These are phyloP conservation scores for Pseudobourletiella spinata DNA, from an alignment of 1,140 invertebrate genomes.

Conservation along the genomic window DNA sequence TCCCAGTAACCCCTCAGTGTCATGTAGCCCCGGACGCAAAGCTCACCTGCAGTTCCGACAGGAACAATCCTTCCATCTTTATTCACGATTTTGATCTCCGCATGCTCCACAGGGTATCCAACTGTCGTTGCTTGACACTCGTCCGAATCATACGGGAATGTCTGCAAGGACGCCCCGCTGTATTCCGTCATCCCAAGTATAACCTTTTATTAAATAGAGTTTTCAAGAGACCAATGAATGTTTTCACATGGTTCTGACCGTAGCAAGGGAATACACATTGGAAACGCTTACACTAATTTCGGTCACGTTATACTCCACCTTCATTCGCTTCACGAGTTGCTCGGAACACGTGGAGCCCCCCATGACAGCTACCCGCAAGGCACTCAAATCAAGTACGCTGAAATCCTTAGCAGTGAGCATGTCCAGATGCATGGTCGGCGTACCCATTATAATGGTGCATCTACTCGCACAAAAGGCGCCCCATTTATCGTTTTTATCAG, in stretches of 20 bases:
- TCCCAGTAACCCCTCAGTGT: conserved; percentile 54
- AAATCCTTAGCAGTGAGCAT: conserved; percentile 49
- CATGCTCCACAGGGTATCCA: conserved; percentile 28
- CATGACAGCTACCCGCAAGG: conserved; percentile 37
- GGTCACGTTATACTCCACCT: conserved; percentile 23
- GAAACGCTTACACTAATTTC: conserved; percentile 46
- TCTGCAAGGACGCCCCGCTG: too few relatives aligned
- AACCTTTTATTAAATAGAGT: too few relatives aligned
- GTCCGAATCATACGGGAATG: conserved; percentile 27
- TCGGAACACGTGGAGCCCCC: conserved; percentile 26
- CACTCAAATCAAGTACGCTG: conserved; percentile 41
- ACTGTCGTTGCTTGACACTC: conserved; percentile 13
- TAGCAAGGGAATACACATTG: not conserved
- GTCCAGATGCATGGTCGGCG: conserved; percentile 95
- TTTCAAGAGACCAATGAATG: too few relatives aligned
- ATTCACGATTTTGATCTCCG: conserved; percentile 32
- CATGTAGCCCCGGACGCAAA: conserved; percentile 50
- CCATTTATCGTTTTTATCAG: too few relatives aligned
- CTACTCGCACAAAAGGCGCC: too few relatives aligned
- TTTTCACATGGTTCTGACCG: not conserved
- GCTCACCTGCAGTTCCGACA: conserved; percentile 43
- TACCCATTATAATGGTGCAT: conserved; percentile 74
- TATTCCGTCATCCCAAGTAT: too few relatives aligned
- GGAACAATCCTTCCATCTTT: conserved; percentile 21
- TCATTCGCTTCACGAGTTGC: conserved; percentile 29